Conservation (phyloP, 1,140 invertebrate species). For the Triops cancriformis region DNA sequence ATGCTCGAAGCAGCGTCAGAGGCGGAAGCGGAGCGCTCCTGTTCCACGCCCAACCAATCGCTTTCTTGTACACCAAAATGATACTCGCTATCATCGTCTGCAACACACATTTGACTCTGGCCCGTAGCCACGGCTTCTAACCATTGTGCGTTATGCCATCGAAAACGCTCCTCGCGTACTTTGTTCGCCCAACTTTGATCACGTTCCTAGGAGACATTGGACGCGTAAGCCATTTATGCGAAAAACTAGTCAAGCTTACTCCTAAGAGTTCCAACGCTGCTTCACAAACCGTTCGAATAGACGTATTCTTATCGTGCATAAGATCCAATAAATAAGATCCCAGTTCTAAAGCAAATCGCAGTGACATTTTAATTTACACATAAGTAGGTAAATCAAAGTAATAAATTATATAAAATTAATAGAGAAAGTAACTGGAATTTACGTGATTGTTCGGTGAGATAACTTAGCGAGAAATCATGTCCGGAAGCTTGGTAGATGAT, state of each 20-base stretch:
- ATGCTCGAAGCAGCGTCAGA: background rate
- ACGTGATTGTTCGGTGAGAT: background rate
- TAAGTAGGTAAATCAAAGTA: too few species aligned
- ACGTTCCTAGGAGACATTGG: conserved; percentile 51
- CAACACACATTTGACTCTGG: background rate
- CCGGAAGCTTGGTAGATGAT: conserved; percentile 18
- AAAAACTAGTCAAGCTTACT: conserved; percentile 41
- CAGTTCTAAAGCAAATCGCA: conserved; percentile 56
- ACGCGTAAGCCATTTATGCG: background rate
- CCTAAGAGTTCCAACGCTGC: conserved; percentile 84
- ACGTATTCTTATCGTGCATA: conserved; percentile 92
- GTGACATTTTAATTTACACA: too few species aligned
- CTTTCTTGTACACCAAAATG: background rate
- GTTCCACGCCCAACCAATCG: background rate
- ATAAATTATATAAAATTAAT: background rate
- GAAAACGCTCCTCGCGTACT: conserved; percentile 89
- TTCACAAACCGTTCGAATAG: conserved; percentile 86
- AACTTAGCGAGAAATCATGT: background rate
- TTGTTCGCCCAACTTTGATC: conserved; percentile 82
- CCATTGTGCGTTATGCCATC: conserved; percentile 96
- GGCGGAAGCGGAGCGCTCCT: background rate
- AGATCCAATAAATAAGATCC: conserved; percentile 94
- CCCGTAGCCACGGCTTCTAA: conserved; percentile 49
- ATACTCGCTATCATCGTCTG: background rate
- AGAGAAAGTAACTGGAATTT: background rate